Percentiles rank a stretch among this genome's conserved stretches.
These are phyloP conservation scores for Zaprionus tsacasi DNA, from an alignment of 1,140 invertebrate species.

Conservation along the genomic window DNA sequence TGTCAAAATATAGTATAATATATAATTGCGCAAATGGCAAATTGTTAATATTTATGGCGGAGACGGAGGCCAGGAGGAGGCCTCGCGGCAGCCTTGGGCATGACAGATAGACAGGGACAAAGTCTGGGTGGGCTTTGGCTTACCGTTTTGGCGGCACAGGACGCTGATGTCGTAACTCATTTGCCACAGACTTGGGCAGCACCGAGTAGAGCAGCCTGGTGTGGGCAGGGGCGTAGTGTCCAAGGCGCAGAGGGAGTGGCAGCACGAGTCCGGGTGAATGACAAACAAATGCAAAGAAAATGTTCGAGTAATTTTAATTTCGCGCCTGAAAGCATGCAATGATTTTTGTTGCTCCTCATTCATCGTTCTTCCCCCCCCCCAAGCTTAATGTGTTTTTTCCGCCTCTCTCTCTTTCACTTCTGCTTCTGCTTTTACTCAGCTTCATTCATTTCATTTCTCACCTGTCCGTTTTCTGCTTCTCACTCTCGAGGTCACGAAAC, in stretches of 20 bases:
- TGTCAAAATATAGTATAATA: conserved; percentile 73
- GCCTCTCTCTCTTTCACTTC: conserved; percentile 37
- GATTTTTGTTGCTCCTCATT: conserved; percentile 31
- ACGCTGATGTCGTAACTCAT: conserved; percentile 94
- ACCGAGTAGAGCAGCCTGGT: conserved; percentile 96
- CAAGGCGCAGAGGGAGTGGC: conserved; percentile 2
- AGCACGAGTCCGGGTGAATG: conserved; percentile 4
- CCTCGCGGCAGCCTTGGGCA: background rate
- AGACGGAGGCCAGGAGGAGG: background rate
- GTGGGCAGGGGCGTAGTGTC: background rate
- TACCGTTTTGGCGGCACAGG: conserved; percentile 91
- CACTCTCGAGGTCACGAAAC: conserved; percentile 96
- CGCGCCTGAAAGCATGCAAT: conserved; percentile 73
- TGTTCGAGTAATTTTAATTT: conserved; percentile 78
- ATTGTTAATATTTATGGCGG: conserved; percentile 43
- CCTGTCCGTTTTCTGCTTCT: conserved; percentile 99
- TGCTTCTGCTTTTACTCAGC: background rate
- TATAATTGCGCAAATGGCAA: conserved; percentile 63
- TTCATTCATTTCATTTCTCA: conserved; percentile 84
- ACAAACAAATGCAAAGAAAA: conserved; percentile 53
- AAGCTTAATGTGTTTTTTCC: conserved; percentile 57
- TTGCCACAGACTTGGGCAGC: conserved; percentile 96
- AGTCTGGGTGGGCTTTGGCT: conserved; percentile 43
- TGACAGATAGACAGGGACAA: background rate
- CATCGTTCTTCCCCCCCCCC: background rate